These are phyloP conservation scores for Saturnia pavonia DNA, from an alignment of 2,888 invertebrate genomes.

Conservation along the genomic window DNA sequence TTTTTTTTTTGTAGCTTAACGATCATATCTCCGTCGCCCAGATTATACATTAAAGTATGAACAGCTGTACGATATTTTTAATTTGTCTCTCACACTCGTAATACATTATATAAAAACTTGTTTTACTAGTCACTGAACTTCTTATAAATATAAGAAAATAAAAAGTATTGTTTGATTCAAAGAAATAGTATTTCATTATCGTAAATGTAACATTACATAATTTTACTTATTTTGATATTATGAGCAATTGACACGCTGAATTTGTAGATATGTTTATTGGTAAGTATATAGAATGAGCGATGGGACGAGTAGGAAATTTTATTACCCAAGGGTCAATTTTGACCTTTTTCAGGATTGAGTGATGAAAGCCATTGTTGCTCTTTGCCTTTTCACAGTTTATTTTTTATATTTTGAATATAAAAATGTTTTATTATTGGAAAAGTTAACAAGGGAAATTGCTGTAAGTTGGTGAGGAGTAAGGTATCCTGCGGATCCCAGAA, in stretches of 20 bases:
- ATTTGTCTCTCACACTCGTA: no score
- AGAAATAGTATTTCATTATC: neutral
- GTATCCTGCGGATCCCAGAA: no score
- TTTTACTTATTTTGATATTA: neutral
- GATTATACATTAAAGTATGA: no score
- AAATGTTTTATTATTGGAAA: no score
- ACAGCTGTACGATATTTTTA: no score
- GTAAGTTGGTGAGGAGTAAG: no score
- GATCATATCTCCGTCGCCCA: no score
- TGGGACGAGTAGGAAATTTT: slow-evolving; percentile 46
- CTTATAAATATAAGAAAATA: neutral
- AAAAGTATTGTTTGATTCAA: neutral
- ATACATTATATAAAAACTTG: neutral
- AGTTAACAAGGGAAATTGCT: no score
- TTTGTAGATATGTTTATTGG: slow-evolving; percentile 5
- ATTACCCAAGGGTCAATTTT: slow-evolving; percentile 53
- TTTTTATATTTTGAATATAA: neutral
- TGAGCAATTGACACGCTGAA: neutral
- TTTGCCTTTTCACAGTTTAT: neutral
- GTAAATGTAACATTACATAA: neutral
- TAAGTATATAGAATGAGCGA: slow-evolving; percentile 36
- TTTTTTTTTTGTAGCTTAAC: no score
- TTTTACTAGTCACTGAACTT: neutral
- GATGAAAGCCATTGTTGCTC: neutral
- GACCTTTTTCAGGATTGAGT: slow-evolving; percentile 7